These are phyloP conservation scores for Cotesia congregata DNA, from an alignment of 2,888 invertebrate species.

Conservation along the genomic window DNA sequence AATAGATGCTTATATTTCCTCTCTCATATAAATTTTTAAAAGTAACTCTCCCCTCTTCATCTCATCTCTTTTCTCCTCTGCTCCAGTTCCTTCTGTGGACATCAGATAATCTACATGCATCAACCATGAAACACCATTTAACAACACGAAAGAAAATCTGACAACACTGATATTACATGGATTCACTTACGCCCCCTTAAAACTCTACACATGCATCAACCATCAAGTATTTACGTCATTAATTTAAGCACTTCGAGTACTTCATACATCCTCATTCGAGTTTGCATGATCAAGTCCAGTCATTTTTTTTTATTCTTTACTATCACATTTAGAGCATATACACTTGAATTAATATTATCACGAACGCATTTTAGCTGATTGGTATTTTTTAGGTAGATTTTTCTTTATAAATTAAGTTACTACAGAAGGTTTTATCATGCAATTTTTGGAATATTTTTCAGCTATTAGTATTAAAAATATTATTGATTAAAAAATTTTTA, in stretches of 20 bases:
- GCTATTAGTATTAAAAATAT: too few relatives aligned
- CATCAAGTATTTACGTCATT: background rate
- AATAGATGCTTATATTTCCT: background rate
- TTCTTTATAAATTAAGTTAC: too few relatives aligned
- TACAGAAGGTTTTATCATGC: too few relatives aligned
- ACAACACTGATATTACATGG: background rate
- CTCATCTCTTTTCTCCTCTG: background rate
- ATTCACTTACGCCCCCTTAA: conserved; percentile 1
- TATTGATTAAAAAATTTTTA: too few relatives aligned
- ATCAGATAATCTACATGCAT: background rate
- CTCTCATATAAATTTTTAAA: background rate
- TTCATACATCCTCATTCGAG: conserved; percentile 4
- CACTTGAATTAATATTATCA: background rate
- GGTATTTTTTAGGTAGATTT: background rate
- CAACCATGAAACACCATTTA: background rate
- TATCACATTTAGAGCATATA: background rate
- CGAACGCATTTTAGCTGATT: background rate
- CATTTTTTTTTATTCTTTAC: background rate
- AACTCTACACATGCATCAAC: background rate
- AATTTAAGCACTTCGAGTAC: conserved; percentile 8
- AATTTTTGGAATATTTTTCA: too few relatives aligned
- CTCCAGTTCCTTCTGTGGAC: background rate
- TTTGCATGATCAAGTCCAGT: background rate
- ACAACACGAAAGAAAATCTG: background rate
- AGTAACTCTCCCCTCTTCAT: background rate